A percentile compares a stretch with the other conserved stretches of the same genome.
Conservation (phyloP, 2,888 invertebrate species). For the Pristionchus maxplancki region DNA sequence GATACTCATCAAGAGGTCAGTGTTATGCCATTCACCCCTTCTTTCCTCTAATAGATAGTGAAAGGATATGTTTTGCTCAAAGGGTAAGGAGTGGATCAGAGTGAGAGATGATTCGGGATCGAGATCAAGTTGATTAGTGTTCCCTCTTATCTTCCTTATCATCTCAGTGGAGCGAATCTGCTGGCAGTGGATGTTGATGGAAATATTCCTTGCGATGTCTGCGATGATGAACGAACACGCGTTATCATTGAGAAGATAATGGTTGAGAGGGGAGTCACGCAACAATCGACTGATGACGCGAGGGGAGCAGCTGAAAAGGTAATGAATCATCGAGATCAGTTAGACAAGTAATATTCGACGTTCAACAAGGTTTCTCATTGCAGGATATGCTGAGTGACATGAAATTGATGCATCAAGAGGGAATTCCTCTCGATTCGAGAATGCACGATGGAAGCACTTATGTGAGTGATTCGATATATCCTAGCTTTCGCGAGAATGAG, state of each 20-base stretch:
- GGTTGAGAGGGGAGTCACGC: slow-evolving; percentile 87
- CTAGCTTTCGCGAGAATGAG: background rate
- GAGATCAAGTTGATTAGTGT: background rate
- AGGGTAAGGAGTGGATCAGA: background rate
- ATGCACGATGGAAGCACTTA: slow-evolving; percentile 93
- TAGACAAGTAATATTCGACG: background rate
- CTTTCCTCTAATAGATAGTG: background rate
- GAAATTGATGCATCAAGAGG: slow-evolving; percentile 81
- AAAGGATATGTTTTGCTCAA: background rate
- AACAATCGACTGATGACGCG: slow-evolving; percentile 87
- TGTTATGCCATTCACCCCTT: background rate
- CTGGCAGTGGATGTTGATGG: slow-evolving; percentile 98
- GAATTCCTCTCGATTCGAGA: slow-evolving; percentile 81
- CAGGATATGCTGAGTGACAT: slow-evolving; percentile 89
- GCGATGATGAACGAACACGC: slow-evolving; percentile 92
- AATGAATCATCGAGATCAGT: background rate
- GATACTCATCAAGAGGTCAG: slow-evolving; percentile 88
- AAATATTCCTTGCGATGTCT: slow-evolving; percentile 99
- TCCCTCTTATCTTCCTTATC: background rate
- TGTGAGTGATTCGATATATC: slow-evolving; percentile 78
- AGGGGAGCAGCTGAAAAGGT: slow-evolving; percentile 91
- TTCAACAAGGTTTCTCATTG: background rate
- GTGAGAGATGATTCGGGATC: background rate
- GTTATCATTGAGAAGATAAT: slow-evolving; percentile 97
- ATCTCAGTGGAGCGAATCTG: slow-evolving; percentile 89